Base-by-base conservation (phyloP, 92 coral and sea anemone species). In the Porites cylindrica region DNA sequence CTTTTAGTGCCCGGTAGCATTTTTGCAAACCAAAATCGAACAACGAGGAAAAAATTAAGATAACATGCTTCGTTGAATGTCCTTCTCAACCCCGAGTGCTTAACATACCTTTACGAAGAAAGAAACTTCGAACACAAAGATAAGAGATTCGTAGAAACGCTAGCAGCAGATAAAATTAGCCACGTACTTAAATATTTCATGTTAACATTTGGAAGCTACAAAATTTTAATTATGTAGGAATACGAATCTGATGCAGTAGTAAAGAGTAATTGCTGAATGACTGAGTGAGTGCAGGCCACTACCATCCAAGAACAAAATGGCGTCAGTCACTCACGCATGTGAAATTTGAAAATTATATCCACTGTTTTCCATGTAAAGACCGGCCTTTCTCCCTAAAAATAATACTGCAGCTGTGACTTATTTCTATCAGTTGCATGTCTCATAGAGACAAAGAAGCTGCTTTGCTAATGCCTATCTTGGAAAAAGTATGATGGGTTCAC, bases 201-300 rank as follows among this genome's bases (percentile, higher is more conserved):
- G 96, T 67, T 88, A 88, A 91, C 94, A 90, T 89, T 93, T 93
- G 92, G 92, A 91, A 93, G 88, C 91, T 85, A 92, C 94, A 93
- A 95, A 90, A 93, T 93, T 95, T 93, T 95, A 95, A 93, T 95
- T 80, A 94, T 94, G 98, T 92, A 94, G 93, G 82, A 88, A 84
- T 85, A 83, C 94, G 82, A 87, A 79, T 89, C 59, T 64, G 87
- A 83, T n/a, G 50, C 18, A 50, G 72, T 23, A 32, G 47, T 38
- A 38, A 38, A 38, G 87, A 24, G 64, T 83, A 63, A 83, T 75
- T 83, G 80, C 72, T 51, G 80, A 83, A 83, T 83, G 80, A 65
- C 62, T 8, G 51, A 24, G 52, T 43, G 72, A 20, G 16, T 56
- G 61, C 11, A 14, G 61, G 11, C 61, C 61, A 56, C 29, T 13